Conservation (phyloP, 2,113 vertebrate species). For the Hippocampus comes region DNA sequence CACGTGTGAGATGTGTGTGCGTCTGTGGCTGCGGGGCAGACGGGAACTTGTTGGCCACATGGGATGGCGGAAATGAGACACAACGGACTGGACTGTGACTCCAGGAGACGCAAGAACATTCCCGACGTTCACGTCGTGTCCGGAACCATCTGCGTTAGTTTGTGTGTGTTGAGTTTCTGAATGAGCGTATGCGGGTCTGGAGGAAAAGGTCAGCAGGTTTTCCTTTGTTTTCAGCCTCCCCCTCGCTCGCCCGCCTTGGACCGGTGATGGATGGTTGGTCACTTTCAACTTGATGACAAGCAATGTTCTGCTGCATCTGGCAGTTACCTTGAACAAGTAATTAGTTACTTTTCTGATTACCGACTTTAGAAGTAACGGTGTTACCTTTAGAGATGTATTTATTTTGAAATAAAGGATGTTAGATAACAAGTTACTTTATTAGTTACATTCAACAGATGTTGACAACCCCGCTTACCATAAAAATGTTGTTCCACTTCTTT, state of each 20-base stretch:
- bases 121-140: conserved; percentile 2
- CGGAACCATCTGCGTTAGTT: neutral
- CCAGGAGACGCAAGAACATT: conserved; percentile 18
- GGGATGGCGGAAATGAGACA: conserved; percentile 51
- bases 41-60: conserved; percentile 22
- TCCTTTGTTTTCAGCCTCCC: conserved; percentile 34
- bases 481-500: too few species aligned
- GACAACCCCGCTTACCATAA: too few species aligned
- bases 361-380: too few species aligned
- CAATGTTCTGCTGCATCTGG: conserved; percentile 33
- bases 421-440: too few species aligned
- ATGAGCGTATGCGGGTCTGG: conserved; percentile 18
- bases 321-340: too few species aligned
- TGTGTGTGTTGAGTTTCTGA: neutral
- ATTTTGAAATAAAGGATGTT: too few species aligned
- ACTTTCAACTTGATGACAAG: conserved; percentile 63
- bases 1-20: conserved; percentile 4
- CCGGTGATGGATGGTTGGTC: conserved; percentile 45
- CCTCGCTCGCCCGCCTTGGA: conserved; percentile 40
- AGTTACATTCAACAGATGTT: too few species aligned
- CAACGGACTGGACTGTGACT: neutral
- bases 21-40: conserved; percentile 1
- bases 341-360: too few species aligned
- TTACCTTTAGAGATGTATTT: too few species aligned
- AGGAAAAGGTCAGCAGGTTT: conserved; percentile 53